Evolutionary conservation across 2,888 invertebrate species (phyloP).

Genomic region (Diarsia dahlii): DNA sequence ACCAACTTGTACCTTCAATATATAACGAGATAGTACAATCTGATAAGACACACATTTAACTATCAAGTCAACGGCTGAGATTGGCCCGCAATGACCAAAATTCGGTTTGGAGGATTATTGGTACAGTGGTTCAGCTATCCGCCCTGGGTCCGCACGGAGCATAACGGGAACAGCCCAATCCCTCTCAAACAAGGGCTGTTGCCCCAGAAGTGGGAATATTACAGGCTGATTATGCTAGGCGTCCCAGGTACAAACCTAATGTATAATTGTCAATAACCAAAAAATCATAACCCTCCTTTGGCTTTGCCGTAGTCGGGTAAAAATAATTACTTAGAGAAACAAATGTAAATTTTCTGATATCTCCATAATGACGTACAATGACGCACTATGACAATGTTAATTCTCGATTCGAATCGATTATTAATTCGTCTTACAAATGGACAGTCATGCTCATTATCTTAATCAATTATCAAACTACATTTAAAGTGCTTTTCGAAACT

Average conservation of each 20-base stretch:
- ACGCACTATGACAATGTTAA: neutral
- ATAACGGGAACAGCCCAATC: no score
- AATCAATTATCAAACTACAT: neutral
- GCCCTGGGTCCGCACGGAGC: no score
- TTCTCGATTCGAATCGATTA: slow-evolving; percentile 7
- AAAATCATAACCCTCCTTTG: no score
- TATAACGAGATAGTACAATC: neutral
- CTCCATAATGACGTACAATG: slow-evolving; percentile 5
- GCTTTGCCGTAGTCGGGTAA: no score
- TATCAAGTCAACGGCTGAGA: neutral
- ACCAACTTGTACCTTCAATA: no score
- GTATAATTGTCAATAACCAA: neutral
- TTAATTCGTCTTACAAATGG: neutral
- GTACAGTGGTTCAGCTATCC: neutral
- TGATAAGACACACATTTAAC: no score
- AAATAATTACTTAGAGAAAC: neutral
- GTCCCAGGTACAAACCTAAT: neutral
- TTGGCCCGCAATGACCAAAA: neutral
- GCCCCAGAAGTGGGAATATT: neutral
- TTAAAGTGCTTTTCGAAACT: neutral
- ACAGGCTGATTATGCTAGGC: neutral
- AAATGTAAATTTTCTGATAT: slow-evolving; percentile 9
- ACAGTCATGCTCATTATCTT: neutral
- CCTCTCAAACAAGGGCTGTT: neutral
- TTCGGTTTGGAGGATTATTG: neutral